Evolutionary conservation across 2,888 invertebrate species (phyloP), one percentile per base, ranked within the genome.

Genomic region (Steinernema carpocapsae): DNA sequence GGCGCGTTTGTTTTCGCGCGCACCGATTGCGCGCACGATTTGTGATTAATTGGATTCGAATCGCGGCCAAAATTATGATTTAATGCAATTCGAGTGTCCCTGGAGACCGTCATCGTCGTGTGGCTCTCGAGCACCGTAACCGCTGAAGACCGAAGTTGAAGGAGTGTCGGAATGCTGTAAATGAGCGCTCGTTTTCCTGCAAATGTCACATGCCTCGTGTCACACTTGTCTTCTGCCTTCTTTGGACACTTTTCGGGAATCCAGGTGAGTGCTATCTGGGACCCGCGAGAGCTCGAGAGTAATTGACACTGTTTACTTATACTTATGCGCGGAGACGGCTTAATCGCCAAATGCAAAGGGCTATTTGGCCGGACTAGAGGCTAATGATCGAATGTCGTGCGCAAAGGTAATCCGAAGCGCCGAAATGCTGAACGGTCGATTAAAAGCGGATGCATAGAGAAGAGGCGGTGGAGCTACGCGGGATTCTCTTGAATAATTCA

Each of bases 321-420:
- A 56, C 56, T 56, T 56, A 6, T 24, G 56, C 51, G 56, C 56
- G 43, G 43, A 7, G 43, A 24, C 56, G 56, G 56, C 56, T n/a
- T 56, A 56, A 56, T 56, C 56, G 56, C 56, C 26, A 56, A 56
- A 56, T 56, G 56, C 56, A 56, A 56, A 19, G 56, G 10, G 24
- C 56, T 24, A 51, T 51, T 56, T 56, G 56, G 56, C 26, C 56
- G 56, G 19, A 19, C 7, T 43, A 51, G 51, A 10, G 56, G 56
- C 56, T 56, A 56, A 56, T 56, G 56, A 56, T 56, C 56, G 56
- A 26, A 56, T 56, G 56, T 56, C 56, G 56, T 56, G 56, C 56
- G 56, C 56, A 19, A 56, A 56, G 56, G 56, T 56, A 56, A 56
- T 56, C 56, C 26, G 56, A 56, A 26, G 56, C 56, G 56, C 3